These are phyloP conservation scores for Ophiothrix spiculata DNA, from an alignment of 35 echinoderm and acorn worm species.

Conservation along the genomic window DNA sequence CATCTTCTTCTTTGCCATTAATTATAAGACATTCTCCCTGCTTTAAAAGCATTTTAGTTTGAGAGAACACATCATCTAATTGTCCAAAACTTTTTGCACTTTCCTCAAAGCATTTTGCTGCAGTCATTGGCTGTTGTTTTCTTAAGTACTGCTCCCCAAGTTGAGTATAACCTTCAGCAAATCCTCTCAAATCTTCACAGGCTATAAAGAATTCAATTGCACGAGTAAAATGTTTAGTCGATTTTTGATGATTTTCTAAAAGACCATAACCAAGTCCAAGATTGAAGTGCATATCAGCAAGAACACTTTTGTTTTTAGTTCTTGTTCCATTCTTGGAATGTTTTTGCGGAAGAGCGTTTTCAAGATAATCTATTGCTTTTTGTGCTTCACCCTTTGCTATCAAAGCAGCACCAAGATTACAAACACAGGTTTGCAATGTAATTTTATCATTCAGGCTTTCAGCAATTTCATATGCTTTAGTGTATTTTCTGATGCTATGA, in stretches of 20 bases:
- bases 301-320: slow-evolving; percentile 6
- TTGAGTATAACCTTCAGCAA: slow-evolving; percentile 26
- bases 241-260: neutral
- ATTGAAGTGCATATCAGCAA: slow-evolving; percentile 23
- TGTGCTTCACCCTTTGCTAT: slow-evolving; percentile 21
- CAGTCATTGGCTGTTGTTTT: neutral
- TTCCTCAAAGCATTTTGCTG: slow-evolving; percentile 16
- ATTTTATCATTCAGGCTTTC: neutral
- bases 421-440: slow-evolving; percentile 14
- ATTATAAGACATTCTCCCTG: neutral
- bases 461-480: slow-evolving; percentile 31
- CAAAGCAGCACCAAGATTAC: slow-evolving; percentile 34
- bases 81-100: neutral
- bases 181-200: slow-evolving; percentile 13
- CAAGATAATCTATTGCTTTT: neutral
- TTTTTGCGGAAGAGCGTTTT: slow-evolving; percentile 1
- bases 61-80: neutral
- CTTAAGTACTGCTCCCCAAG: slow-evolving; percentile 30
- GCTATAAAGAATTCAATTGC: slow-evolving; percentile 5
- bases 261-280: slow-evolving; percentile 27
- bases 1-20: neutral
- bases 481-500: slow-evolving; percentile 11
- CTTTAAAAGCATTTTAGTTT: neutral
- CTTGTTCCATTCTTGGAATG: neutral
- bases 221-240: neutral